Conservation (phyloP, 2,888 invertebrate genomes). For the Baccha elongata region DNA sequence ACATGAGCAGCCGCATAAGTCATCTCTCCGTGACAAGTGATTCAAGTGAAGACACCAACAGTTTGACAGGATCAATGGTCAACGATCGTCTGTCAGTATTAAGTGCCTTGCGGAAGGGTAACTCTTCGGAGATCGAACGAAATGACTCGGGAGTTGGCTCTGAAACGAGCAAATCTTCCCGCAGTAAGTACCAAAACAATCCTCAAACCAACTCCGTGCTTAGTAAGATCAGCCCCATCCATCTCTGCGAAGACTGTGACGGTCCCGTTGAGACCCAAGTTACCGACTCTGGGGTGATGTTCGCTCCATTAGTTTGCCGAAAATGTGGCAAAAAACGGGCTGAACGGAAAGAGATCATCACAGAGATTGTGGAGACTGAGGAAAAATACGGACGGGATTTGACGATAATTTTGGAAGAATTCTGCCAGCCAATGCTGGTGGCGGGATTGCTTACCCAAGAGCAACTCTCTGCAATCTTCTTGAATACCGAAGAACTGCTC, state of each 20-base stretch:
- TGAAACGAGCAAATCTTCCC: conserved; percentile 93
- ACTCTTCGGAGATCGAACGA: conserved; percentile 89
- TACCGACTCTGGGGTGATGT: conserved; percentile 88
- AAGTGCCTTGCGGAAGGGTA: conserved; percentile 82
- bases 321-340: conserved; percentile 94
- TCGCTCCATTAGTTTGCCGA: conserved; percentile 91
- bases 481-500: conserved; percentile 95
- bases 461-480: conserved; percentile 95
- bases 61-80: conserved; percentile 83
- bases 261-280: conserved; percentile 89
- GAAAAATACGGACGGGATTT: conserved; percentile 97
- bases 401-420: conserved; percentile 95
- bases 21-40: conserved; percentile 92
- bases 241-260: conserved; percentile 93
- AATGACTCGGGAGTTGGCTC: conserved; percentile 97
- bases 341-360: conserved; percentile 96
- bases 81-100: conserved; percentile 58
- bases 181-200: conserved; percentile 88
- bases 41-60: conserved; percentile 91
- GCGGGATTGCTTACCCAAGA: conserved; percentile 95
- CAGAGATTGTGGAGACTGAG: conserved; percentile 97
- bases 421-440: conserved; percentile 95
- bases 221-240: conserved; percentile 86
- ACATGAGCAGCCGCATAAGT: conserved; percentile 87
- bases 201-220: conserved; percentile 79